Percentiles rank a stretch among this genome's conserved stretches.
Conservation (phyloP, 1,140 invertebrate species). For the Amyelois transitella region DNA sequence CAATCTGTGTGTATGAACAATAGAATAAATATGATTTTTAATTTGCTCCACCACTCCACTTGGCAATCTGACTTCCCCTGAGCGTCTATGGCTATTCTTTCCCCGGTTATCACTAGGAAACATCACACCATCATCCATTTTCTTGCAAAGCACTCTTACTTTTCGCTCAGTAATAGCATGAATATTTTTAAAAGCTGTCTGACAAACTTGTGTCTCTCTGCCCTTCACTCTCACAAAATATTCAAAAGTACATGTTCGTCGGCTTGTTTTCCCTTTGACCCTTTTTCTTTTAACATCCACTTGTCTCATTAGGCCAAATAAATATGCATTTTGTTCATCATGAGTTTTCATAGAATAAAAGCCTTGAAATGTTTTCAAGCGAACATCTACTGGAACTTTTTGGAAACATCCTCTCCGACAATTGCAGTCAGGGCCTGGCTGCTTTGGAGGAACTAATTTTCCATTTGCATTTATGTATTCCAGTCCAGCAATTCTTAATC, state of each 20-base stretch:
- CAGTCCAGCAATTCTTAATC: slow-evolving; percentile 72
- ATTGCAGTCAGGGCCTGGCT: slow-evolving; percentile 73
- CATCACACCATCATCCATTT: slow-evolving; percentile 76
- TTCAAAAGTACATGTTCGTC: slow-evolving; percentile 75
- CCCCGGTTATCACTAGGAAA: slow-evolving; percentile 75
- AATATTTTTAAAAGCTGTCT: slow-evolving; percentile 76
- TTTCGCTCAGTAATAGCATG: slow-evolving; percentile 76
- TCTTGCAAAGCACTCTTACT: slow-evolving; percentile 75
- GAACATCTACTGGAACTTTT: slow-evolving; percentile 70
- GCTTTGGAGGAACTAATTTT: slow-evolving; percentile 70
- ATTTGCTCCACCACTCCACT: slow-evolving; percentile 73
- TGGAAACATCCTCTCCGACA: slow-evolving; percentile 73
- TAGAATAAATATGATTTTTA: slow-evolving; percentile 74
- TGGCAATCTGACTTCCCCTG: slow-evolving; percentile 71
- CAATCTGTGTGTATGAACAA: slow-evolving; percentile 71
- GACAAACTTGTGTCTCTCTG: slow-evolving; percentile 76
- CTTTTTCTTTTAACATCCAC: slow-evolving; percentile 75
- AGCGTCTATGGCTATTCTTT: slow-evolving; percentile 68
- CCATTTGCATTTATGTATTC: slow-evolving; percentile 76
- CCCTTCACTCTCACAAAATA: slow-evolving; percentile 75
- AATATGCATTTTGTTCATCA: slow-evolving; percentile 77
- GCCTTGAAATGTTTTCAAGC: slow-evolving; percentile 73
- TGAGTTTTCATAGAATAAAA: slow-evolving; percentile 76
- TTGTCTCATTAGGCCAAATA: slow-evolving; percentile 76
- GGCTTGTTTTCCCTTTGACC: slow-evolving; percentile 65